Evolutionary conservation across 2,113 vertebrate species (phyloP), one percentile per base, ranked within the genome.

Genomic region (Rhabdomys dilectus): DNA sequence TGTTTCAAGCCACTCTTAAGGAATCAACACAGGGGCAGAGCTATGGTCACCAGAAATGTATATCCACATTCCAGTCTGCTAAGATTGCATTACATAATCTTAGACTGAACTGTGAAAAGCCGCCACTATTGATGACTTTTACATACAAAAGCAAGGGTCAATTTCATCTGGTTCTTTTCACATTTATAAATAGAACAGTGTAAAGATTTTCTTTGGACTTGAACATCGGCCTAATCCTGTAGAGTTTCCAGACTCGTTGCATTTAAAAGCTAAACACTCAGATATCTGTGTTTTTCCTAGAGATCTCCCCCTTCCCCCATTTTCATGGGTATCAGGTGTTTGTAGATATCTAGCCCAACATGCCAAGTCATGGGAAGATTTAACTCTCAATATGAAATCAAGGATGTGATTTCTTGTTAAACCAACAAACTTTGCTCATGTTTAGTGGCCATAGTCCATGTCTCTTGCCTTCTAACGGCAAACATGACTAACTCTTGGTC

Each of bases 281-380:
- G 34, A 70, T 91, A n/a, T 95, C 77, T 92, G 51, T 92, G 70
- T 94, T 96, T 84, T 89, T 96, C 66, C 81, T 92, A 81, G 34
- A 75, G 45, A 64, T 95, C 58, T 95, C 68, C 13, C 64, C 91
- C 76, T 75, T 81, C 56, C 75, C 19, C 53, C 72, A 75, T 96
- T 96, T 97, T 92, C 89, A 90, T n/a, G 58, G 94, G 68, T 95
- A 93, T 91, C 95, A 92, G 93, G 29, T 97, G 42, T 91, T 93
- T 48, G 70, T 68, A 87, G 78, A 75, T 94, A 93, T 78, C 31
- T 85, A 26, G 45, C 26, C 39, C 64, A 8, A 51, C 26, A 80
- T 16, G 31, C 66, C 72, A 92, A 89, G 31, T 64, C 73, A 36
- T 94, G 93, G 72, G n/a, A 89, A 94, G 39, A 84, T 84, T 96